Conservation (phyloP, 2,888 invertebrate genomes). For the Mylabris sibirica region DNA sequence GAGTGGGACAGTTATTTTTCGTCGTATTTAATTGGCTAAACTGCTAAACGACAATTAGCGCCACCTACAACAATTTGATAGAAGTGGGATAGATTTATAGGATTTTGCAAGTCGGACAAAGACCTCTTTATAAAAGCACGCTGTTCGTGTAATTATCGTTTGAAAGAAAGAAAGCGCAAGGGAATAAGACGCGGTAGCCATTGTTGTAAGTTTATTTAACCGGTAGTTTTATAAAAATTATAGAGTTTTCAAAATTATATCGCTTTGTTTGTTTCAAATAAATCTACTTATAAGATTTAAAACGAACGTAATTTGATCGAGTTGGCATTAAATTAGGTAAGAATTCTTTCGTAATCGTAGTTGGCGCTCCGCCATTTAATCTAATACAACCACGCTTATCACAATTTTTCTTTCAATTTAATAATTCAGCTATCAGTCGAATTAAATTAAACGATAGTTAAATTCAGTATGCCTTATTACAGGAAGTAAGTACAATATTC, state of each 20-base stretch:
- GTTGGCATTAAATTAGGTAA: not conserved
- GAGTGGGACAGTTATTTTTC: not conserved
- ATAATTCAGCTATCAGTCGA: not conserved
- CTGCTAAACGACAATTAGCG: not conserved
- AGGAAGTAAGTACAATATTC: not conserved
- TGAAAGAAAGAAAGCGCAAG: not conserved
- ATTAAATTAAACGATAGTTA: not conserved
- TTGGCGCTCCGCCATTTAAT: conserved; percentile 4
- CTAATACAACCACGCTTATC: not conserved
- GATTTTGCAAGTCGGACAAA: not conserved
- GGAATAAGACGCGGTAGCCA: not conserved
- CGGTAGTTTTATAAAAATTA: not conserved
- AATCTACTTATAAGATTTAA: not conserved
- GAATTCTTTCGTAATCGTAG: not conserved
- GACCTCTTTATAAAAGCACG: not conserved
- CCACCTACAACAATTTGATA: not conserved
- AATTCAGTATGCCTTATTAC: not conserved
- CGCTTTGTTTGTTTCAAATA: not conserved
- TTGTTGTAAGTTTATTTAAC: not conserved
- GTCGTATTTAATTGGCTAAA: not conserved
- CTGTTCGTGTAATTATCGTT: not conserved
- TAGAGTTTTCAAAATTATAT: not conserved
- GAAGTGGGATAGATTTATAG: not conserved
- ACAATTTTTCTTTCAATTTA: not conserved
- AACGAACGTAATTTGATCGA: not conserved